Evolutionary conservation across 2,888 invertebrate species (phyloP).

Genomic region (Elegia similella): DNA sequence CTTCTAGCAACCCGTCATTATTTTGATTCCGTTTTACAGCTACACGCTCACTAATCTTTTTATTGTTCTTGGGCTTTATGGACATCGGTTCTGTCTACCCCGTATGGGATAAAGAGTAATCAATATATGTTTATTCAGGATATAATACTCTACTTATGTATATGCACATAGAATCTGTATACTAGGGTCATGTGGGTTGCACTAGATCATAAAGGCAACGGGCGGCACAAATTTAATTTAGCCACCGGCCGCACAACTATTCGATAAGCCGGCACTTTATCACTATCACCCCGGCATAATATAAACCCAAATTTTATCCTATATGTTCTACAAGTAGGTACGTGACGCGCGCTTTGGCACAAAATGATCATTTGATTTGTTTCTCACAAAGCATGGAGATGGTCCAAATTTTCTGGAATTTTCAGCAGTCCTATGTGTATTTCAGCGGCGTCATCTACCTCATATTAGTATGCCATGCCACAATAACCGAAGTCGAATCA

Average conservation of each 20-base stretch:
- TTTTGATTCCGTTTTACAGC: too few species aligned
- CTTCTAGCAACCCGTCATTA: too few species aligned
- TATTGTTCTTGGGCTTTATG: too few species aligned
- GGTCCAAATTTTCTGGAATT: slow-evolving; percentile 1
- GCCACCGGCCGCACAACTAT: slow-evolving; percentile 43
- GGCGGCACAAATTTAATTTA: slow-evolving; percentile 69
- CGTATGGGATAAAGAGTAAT: too few species aligned
- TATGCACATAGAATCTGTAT: not conserved
- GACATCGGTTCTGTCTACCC: too few species aligned
- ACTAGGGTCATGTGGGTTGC: slow-evolving; percentile 34
- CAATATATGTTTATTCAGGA: too few species aligned
- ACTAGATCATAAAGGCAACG: slow-evolving; percentile 60
- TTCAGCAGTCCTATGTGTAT: slow-evolving; percentile 43
- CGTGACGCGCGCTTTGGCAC: too few species aligned
- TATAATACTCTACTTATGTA: too few species aligned
- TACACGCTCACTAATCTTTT: too few species aligned
- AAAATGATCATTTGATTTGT: not conserved
- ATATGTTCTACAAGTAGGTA: not conserved
- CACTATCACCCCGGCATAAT: not conserved
- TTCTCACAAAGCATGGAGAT: not conserved
- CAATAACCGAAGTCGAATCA: slow-evolving; percentile 79
- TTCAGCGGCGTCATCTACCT: slow-evolving; percentile 61
- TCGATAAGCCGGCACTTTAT: slow-evolving; percentile 32
- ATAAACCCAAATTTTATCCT: not conserved
- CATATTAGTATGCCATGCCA: slow-evolving; percentile 77